Evolutionary conservation across 2,888 invertebrate genomes (phyloP), one percentile per base, ranked within the genome.

Genomic region (Teleogryllus oceanicus): DNA sequence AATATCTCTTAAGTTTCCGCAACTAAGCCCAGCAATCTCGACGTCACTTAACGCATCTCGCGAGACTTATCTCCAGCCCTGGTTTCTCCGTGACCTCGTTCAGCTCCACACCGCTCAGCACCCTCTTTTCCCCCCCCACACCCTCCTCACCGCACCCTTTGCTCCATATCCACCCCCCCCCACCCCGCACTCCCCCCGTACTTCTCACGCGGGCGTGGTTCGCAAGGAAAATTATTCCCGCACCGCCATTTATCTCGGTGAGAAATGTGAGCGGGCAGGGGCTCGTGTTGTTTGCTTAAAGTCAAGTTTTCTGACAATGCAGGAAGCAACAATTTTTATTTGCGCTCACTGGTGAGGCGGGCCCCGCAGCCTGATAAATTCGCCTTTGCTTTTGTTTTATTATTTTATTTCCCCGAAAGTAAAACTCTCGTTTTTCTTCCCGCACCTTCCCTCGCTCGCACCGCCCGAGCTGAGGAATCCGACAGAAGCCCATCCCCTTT

Each of bases 251-350:
- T n/a, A 62, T 62, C 62, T 62, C 62, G n/a, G 62, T 62, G 62
- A 62, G 62, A 12, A 62, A 62, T 62, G 62, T 5, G 13, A 18
- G 62, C 62, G 37, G 37, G 37, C 37, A 37, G 37, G 37, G 8
- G 62, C 62, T 13, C n/a, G 16, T 12, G 62, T 62, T 62, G 62
- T 62, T 62, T 62, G 62, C 62, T 62, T 62, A 62, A 62, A 62
- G 62, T 62, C 62, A 62, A 62, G 62, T 62, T 62, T 62, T 62
- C 62, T 62, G 62, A 62, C 62, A 62, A 62, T 62, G 16, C 62
- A 62, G 62, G 62, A 62, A 62, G 62, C 62, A 62, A 62, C 62
- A 62, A 62, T 62, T 62, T 62, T 62, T 62, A 62, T 62, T 62
- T 62, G 62, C 62, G 62, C n/a, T 62, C 62, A n/a, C 62, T 62